A percentile compares a stretch with the other conserved stretches of the same genome.
Evolutionary conservation across 1,140 invertebrate species (phyloP).

Genomic region (Cotesia vestalis): DNA sequence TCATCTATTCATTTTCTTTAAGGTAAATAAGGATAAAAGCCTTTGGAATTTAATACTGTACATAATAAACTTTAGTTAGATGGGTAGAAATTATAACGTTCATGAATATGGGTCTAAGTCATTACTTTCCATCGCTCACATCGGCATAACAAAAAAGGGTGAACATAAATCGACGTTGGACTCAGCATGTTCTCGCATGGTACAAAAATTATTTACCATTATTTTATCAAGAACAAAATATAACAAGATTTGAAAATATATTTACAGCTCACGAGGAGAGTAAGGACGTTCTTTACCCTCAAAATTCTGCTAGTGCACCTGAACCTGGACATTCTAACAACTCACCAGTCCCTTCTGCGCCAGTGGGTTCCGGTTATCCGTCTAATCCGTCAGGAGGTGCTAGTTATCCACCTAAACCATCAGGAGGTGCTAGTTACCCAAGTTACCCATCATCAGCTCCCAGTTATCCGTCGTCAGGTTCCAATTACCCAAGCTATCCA

Average conservation of each 20-base stretch:
- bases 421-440: slow-evolving; percentile 21
- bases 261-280: slow-evolving; percentile 54
- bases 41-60: not conserved
- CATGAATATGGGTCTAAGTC: slow-evolving; percentile 6
- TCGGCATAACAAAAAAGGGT: slow-evolving; percentile 9
- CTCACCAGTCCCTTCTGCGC: slow-evolving; percentile 36
- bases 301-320: slow-evolving; percentile 24
- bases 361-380: slow-evolving; percentile 36
- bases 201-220: slow-evolving; percentile 20
- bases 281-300: slow-evolving; percentile 40
- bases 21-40: not conserved
- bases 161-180: slow-evolving; percentile 36
- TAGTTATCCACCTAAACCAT: slow-evolving; percentile 10
- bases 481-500: slow-evolving; percentile 38
- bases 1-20: not conserved
- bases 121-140: slow-evolving; percentile 25
- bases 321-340: slow-evolving; percentile 4
- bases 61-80: not conserved
- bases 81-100: not conserved
- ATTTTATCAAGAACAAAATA: slow-evolving; percentile 26
- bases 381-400: slow-evolving; percentile 13
- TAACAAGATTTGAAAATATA: slow-evolving; percentile 45
- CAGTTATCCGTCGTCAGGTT: slow-evolving; percentile 30
- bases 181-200: slow-evolving; percentile 43
- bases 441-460: not conserved